These are phyloP conservation scores for Thereva nobilitata DNA, from an alignment of 2,888 invertebrate genomes.

Conservation along the genomic window DNA sequence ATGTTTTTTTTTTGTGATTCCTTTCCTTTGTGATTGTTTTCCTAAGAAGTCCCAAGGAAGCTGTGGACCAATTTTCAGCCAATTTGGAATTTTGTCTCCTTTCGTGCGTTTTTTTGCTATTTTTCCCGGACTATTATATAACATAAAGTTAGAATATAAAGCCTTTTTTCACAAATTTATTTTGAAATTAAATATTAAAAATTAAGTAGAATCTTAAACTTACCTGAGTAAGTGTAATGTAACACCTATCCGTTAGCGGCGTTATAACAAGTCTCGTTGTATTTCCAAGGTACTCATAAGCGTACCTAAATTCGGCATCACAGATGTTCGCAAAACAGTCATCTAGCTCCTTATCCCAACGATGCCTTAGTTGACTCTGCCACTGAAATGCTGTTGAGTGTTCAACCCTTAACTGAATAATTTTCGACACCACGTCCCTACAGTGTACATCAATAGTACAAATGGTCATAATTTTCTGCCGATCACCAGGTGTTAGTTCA, in stretches of 20 bases:
- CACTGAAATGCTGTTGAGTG: constrained; percentile 80
- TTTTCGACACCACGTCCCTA: constrained; percentile 87
- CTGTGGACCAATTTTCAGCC: too few species aligned
- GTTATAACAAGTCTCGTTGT: constrained; percentile 93
- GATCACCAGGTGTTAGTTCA: constrained; percentile 77
- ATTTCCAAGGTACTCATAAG: constrained; percentile 93
- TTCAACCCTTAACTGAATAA: constrained; percentile 82
- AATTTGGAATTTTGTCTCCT: too few species aligned
- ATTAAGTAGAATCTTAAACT: background rate
- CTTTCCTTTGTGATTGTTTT: too few species aligned
- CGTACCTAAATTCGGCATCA: constrained; percentile 89
- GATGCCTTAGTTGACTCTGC: constrained; percentile 83
- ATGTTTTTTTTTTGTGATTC: too few species aligned
- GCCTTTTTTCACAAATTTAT: background rate
- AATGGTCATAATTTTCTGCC: constrained; percentile 96
- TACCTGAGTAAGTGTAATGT: constrained; percentile 85
- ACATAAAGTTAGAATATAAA: background rate
- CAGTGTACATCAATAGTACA: constrained; percentile 96
- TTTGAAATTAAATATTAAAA: too few species aligned
- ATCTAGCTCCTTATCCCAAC: constrained; percentile 80
- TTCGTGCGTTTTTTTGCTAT: too few species aligned
- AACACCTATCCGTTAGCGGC: constrained; percentile 92
- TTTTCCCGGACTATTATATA: too few species aligned
- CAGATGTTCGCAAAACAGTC: constrained; percentile 94
- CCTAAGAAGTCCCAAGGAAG: too few species aligned